These are phyloP conservation scores for Drosophila kikkawai DNA, from an alignment of 1,140 invertebrate species.

Conservation along the genomic window DNA sequence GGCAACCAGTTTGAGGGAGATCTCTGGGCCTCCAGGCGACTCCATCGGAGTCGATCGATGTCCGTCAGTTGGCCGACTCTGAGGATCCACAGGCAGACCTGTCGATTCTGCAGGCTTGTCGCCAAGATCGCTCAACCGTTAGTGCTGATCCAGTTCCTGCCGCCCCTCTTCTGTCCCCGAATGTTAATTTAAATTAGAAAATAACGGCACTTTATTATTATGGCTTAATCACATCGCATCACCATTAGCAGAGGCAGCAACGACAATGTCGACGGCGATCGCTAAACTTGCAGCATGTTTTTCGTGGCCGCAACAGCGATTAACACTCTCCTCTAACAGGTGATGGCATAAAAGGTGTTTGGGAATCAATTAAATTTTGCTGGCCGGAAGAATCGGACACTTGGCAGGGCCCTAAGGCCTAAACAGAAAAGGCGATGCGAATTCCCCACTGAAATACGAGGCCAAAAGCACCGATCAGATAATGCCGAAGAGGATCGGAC, in stretches of 20 bases:
- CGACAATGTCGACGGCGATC: slow-evolving; percentile 28
- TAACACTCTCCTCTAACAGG: slow-evolving; percentile 72
- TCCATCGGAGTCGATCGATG: slow-evolving; percentile 51
- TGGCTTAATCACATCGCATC: slow-evolving; percentile 78
- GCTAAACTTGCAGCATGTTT: slow-evolving; percentile 48
- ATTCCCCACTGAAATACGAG: slow-evolving; percentile 51
- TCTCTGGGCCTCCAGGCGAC: slow-evolving; percentile 2
- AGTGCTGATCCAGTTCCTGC: slow-evolving; percentile 59
- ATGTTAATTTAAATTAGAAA: slow-evolving; percentile 82
- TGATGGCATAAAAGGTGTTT: slow-evolving; percentile 69
- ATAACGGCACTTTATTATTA: slow-evolving; percentile 77
- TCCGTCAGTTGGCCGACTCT: slow-evolving; percentile 28
- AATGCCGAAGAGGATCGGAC: slow-evolving; percentile 48
- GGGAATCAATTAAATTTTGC: slow-evolving; percentile 73
- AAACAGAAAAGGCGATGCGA: slow-evolving; percentile 46
- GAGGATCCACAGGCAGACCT: slow-evolving; percentile 33
- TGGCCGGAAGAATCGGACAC: slow-evolving; percentile 43
- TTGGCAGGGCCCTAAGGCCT: slow-evolving; percentile 36
- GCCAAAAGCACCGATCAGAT: slow-evolving; percentile 60
- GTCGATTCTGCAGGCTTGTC: slow-evolving; percentile 44
- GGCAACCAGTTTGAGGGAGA: slow-evolving; percentile 21
- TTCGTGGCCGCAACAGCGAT: slow-evolving; percentile 53
- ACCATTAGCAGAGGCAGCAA: slow-evolving; percentile 37
- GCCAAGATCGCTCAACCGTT: slow-evolving; percentile 55
- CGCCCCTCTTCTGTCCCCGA: neutral